Percentiles rank a stretch among this genome's conserved stretches.
phyloP scores from a whole-genome alignment of 2,797 vertebrate genomes.

The Crax fasciolata region DNA sequence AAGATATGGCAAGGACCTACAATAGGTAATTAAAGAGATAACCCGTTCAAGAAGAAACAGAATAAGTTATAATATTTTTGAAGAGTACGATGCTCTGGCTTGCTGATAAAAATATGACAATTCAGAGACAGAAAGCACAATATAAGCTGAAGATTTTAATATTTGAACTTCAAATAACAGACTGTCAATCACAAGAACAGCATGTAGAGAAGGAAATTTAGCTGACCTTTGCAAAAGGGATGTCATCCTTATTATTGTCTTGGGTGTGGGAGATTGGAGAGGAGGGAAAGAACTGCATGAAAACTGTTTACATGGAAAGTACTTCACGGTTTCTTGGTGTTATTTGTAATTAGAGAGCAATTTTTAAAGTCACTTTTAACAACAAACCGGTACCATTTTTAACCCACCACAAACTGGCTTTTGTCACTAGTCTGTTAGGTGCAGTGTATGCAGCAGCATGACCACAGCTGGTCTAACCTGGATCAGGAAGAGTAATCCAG shows the following conservation, averaged over 20 bases:
- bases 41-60: not conserved
- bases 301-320: not conserved
- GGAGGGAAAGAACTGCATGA: not conserved
- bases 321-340: not conserved
- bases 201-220: not conserved
- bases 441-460: not conserved
- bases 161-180: not conserved
- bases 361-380: not conserved
- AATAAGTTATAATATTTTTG: not conserved
- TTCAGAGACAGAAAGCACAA: not conserved
- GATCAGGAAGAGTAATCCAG: not conserved
- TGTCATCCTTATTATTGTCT: not conserved
- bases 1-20: not conserved
- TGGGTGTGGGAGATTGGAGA: not conserved
- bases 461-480: not conserved
- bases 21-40: not conserved
- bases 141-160: not conserved
- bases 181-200: not conserved
- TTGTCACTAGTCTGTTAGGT: not conserved
- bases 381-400: not conserved
- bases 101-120: not conserved
- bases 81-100: not conserved
- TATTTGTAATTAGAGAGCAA: not conserved
- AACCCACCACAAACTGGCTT: not conserved
- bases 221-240: not conserved